Base-by-base conservation (phyloP, 2,888 invertebrate species). In the Drosophila incognita region DNA sequence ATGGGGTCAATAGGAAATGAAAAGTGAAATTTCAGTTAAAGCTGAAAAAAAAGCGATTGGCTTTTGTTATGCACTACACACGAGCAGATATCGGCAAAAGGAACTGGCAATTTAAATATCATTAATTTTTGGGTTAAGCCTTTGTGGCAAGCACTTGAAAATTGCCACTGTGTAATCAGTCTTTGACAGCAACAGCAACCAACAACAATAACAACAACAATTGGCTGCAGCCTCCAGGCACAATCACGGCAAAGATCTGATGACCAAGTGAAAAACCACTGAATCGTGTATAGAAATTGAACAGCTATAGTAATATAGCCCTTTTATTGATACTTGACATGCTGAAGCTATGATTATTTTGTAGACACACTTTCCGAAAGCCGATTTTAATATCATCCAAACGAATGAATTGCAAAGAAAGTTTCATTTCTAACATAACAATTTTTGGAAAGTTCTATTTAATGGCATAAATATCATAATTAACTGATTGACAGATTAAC, bases 1-100 rank as follows among this genome's bases (percentile, higher is more conserved):
- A 83, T 77, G 83, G 72, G 91, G 90, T 91, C 91, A 90, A 91
- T 91, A 82, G 91, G 82, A 90, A 90, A 90, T 91, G 82, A 90
- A 91, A 90, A 90, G 91, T 91, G 90, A 90, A 90, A 90, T 91
- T 91, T 85, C 65, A 66, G 71, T 75, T 76, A 57, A 74, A 52
- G 42, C 59, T 65, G 54, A 49, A 58, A 64, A 64, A 66, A 77
- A 36, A 64, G 29, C 72, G 62, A 79, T 82, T 85, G 78, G 27
- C 54, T 88, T 80, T 49, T 36, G 69, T 61, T 56, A 53, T 24
- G 49, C 27, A 56, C 46, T 40, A 59, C n/a, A 52, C 24, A 27
- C 11, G 24, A 11, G 35, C 36, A 54, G 31, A 63, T 66, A 70
- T 70, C 65, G 54, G 73, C 75, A 76, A 83, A 88, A 89, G 87